phyloP scores from a whole-genome alignment of 2,113 vertebrate species.

The Brachyhypopomus occidentalis region DNA sequence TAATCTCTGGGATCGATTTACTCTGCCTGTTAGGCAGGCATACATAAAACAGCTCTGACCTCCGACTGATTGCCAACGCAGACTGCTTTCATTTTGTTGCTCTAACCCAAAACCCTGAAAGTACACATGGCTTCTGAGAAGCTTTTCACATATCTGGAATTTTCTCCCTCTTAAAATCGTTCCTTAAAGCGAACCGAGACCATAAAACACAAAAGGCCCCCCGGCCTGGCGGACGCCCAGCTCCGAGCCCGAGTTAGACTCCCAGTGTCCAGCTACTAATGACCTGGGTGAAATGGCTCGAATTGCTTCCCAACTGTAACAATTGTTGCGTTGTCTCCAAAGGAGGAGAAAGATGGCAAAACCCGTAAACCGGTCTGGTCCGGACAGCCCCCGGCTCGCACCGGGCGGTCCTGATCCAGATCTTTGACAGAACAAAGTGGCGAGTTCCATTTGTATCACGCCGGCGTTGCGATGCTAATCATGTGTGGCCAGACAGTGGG shows the following conservation, averaged over 20 bases:
- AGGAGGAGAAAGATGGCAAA: conserved; percentile 8
- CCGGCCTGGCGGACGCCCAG: conserved; percentile 41
- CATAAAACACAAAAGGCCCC: conserved; percentile 39
- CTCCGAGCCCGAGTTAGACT: conserved; percentile 31
- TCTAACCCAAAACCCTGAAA: neutral
- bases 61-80: neutral
- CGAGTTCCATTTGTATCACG: neutral
- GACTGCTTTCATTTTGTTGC: neutral
- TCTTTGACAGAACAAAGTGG: neutral
- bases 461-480: neutral
- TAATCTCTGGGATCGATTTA: neutral
- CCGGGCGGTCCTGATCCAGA: neutral
- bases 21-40: neutral
- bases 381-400: neutral
- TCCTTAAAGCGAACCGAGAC: conserved; percentile 1
- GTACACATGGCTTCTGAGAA: too few relatives aligned
- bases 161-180: conserved; percentile 26
- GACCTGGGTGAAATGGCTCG: conserved; percentile 44
- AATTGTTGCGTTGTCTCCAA: conserved; percentile 41
- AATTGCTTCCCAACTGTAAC: conserved; percentile 41
- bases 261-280: conserved; percentile 52
- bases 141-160: too few relatives aligned
- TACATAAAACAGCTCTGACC: too few relatives aligned
- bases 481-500: too few relatives aligned
- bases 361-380: too few relatives aligned